Evolutionary conservation across 2,113 vertebrate species (phyloP), one percentile per base, ranked within the genome.

Genomic region (Lethenteron reissneri): DNA sequence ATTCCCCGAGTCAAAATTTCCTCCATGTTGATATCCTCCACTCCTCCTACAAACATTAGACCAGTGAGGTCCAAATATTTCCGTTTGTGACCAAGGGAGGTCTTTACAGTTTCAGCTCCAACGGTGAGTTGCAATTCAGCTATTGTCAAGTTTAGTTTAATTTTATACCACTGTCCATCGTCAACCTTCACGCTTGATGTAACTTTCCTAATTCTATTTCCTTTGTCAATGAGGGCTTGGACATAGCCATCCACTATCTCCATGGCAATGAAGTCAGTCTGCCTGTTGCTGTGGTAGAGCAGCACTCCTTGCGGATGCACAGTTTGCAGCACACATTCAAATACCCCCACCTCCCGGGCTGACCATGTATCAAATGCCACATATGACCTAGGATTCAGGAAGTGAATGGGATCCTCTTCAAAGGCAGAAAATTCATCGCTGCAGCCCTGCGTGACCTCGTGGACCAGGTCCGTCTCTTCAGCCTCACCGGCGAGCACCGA

Each of bases 321-420:
- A 4, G 86, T 88, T 76, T 88, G 85, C 56, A 92, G 72, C 4
- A 81, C 70, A 77, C 75, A 88, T 72, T 88, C 79, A 12, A 90
- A 80, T 10, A 82, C 82, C 12, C 81, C 81, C 1, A 77, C 62
- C 1, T 76, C 79, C 64, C 78, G 4, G 2, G 75, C 82, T 85
- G 84, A 89, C 0, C 76, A 68, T 25, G n/a, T 71, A 14, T 85
- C 81, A 75, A 94, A 80, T 58, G 83, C 82, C 74, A 90, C 70
- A 56, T 84, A 94, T 12, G 88, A 88, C 75, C 82, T 85, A 6
- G 90, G 88, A 76, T 88, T 97, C 77, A 94, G 94, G 76, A 94
- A 90, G 79, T 82, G 92, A 73, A 95, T 80, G 2, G 88, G 77
- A 11, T 92, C 86, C 57, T 86, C 81, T 73, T 89, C 84, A 2